phyloP scores from a whole-genome alignment of 2,797 vertebrate genomes.

The Eutrigla gurnardus region DNA sequence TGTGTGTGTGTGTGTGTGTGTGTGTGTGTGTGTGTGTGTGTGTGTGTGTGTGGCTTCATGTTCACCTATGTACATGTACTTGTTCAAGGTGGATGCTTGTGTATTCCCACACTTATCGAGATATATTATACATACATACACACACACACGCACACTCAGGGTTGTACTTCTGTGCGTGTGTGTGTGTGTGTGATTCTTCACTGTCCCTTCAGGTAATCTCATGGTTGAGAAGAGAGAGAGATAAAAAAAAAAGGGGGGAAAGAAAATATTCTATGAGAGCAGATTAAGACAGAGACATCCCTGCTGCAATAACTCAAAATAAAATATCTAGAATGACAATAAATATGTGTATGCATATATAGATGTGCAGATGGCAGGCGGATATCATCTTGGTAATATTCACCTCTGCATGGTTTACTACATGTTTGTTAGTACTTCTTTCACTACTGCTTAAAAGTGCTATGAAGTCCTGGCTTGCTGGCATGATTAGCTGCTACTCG shows the following conservation, averaged over 20 bases:
- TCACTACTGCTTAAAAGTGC: background rate
- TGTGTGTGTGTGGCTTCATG: constrained; percentile 12
- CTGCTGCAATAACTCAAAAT: constrained; percentile 35
- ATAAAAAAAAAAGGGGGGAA: constrained; percentile 31
- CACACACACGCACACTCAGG: background rate
- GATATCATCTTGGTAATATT: constrained; percentile 5
- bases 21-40: constrained; percentile 19
- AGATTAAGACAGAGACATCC: constrained; percentile 51
- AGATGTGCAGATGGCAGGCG: constrained; percentile 25
- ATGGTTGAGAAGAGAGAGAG: constrained; percentile 69
- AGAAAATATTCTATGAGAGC: constrained; percentile 36
- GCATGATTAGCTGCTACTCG: too few species aligned
- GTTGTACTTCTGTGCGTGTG: constrained; percentile 3
- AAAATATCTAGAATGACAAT: constrained; percentile 42
- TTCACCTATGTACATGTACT: constrained; percentile 27
- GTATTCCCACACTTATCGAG: background rate
- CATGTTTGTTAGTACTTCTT: background rate
- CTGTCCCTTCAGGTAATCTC: constrained; percentile 74
- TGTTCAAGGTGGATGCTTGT: constrained; percentile 23
- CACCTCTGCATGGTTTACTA: background rate
- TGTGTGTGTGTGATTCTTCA: constrained; percentile 45
- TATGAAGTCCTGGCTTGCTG: too few species aligned
- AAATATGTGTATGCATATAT: constrained; percentile 45
- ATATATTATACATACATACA: too few species aligned
- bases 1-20: constrained; percentile 7